phyloP scores from a whole-genome alignment of 2,888 invertebrate species.

The Itoplectis maculator region DNA sequence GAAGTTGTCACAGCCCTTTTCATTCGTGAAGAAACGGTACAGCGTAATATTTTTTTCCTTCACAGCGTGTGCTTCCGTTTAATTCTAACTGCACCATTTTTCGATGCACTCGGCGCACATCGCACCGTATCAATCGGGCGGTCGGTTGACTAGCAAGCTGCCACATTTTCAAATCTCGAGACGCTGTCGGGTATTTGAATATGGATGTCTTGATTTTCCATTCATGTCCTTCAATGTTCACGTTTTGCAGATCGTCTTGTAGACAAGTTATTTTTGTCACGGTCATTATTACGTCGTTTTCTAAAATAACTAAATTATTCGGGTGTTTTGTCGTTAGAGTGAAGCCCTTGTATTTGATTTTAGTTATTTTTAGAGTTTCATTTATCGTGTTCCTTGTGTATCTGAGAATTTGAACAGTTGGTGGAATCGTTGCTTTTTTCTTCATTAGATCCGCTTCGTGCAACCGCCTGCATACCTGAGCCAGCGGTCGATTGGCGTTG shows the following conservation, averaged over 20 bases:
- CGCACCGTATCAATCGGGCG: not conserved
- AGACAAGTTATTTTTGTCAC: constrained; percentile 1
- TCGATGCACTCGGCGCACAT: constrained; percentile 4
- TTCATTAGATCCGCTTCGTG: constrained; percentile 1
- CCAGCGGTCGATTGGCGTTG: constrained; percentile 47
- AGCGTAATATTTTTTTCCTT: constrained; percentile 13
- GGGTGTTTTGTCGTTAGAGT: constrained; percentile 11
- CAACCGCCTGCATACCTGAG: constrained; percentile 58
- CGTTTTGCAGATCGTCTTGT: constrained; percentile 13
- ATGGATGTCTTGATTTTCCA: constrained; percentile 25
- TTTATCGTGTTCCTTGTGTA: not conserved
- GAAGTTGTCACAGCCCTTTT: too few species aligned
- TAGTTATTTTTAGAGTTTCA: not conserved
- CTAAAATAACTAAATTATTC: constrained; percentile 24
- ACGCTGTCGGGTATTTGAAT: constrained; percentile 21
- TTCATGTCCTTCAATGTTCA: constrained; percentile 18
- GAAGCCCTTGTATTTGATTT: constrained; percentile 24
- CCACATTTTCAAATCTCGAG: constrained; percentile 16
- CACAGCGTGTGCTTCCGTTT: not conserved
- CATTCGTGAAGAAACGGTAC: constrained; percentile 19
- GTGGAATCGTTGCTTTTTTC: constrained; percentile 18
- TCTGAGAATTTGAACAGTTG: constrained; percentile 5
- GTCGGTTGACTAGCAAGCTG: constrained; percentile 4
- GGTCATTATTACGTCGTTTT: constrained; percentile 8
- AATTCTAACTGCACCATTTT: constrained; percentile 26